Conservation (phyloP, 2,797 vertebrate genomes). For the Peromyscus aztecus region DNA sequence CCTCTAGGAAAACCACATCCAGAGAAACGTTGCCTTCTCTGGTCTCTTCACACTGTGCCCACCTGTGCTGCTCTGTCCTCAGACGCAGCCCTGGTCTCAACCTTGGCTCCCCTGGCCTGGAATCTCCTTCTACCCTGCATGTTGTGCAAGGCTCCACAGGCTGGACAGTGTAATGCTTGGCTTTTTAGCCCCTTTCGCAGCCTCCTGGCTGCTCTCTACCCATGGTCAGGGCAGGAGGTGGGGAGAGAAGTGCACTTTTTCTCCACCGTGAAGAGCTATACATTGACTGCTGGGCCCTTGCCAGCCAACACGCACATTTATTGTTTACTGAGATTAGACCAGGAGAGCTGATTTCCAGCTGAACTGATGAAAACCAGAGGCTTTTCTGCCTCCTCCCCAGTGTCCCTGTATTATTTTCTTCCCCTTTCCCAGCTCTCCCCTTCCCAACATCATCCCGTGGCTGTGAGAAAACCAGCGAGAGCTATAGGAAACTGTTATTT, state of each 20-base stretch:
- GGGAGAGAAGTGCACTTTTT: neutral
- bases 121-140: neutral
- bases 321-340: neutral
- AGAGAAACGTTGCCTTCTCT: neutral
- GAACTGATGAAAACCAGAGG: neutral
- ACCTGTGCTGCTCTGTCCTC: neutral
- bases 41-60: neutral
- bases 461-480: conserved; percentile 36
- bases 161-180: neutral
- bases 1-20: conserved; percentile 2
- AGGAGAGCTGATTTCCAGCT: conserved; percentile 35
- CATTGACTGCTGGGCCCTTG: neutral
- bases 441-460: neutral
- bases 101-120: neutral
- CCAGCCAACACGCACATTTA: neutral
- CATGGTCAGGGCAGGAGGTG: neutral
- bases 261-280: neutral
- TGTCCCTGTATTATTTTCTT: neutral
- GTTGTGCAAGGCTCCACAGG: neutral
- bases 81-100: neutral
- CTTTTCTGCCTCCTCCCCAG: neutral
- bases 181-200: conserved; percentile 24
- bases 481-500: neutral
- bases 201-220: neutral
- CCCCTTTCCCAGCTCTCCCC: neutral